These are phyloP conservation scores for Eulacestoma nigropectus DNA, from an alignment of 2,113 vertebrate genomes.

Conservation along the genomic window DNA sequence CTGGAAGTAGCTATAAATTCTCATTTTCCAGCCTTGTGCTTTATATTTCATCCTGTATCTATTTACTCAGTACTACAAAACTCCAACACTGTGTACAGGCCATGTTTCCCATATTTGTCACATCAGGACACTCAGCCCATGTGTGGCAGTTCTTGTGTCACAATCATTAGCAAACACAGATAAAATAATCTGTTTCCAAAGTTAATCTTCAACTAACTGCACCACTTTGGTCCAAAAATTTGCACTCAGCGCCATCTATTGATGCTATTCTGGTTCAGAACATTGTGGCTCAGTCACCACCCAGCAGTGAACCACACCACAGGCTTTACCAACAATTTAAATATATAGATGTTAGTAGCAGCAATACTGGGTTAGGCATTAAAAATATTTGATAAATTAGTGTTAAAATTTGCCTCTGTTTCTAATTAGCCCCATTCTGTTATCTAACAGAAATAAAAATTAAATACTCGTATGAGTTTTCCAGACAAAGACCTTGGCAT, in stretches of 20 bases:
- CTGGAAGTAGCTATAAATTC: not conserved
- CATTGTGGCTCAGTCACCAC: not conserved
- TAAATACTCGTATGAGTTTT: not conserved
- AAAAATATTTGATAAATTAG: not conserved
- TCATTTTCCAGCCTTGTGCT: not conserved
- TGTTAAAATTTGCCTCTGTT: not conserved
- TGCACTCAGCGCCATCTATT: constrained; percentile 42
- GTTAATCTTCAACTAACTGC: not conserved
- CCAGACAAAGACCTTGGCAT: not conserved
- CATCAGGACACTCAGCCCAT: not conserved
- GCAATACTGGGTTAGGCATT: not conserved
- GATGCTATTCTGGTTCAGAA: not conserved
- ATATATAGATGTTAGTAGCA: not conserved
- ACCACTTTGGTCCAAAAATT: not conserved
- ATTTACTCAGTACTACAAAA: not conserved
- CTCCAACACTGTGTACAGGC: not conserved
- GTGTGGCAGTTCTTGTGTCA: not conserved
- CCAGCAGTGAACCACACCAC: not conserved
- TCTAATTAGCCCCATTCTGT: not conserved
- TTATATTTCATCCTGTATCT: not conserved
- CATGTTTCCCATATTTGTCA: not conserved
- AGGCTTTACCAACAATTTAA: not conserved
- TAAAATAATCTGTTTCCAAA: not conserved
- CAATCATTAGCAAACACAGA: not conserved
- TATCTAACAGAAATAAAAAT: not conserved